Evolutionary conservation across 2,797 vertebrate genomes (phyloP), one percentile per base, ranked within the genome.

Genomic region (Acropternis orthonyx): DNA sequence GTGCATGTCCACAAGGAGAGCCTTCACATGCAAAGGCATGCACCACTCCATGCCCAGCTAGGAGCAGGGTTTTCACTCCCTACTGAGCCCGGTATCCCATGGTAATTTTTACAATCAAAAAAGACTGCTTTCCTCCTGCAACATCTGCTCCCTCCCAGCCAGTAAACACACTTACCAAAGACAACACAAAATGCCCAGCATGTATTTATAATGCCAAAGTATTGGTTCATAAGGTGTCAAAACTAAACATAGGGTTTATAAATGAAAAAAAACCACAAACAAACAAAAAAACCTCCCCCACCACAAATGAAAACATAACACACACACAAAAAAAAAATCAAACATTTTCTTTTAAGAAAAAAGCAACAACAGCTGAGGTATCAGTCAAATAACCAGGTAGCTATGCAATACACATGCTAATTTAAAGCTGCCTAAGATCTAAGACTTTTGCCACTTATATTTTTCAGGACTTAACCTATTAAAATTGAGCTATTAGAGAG

Each of bases 1-100:
- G 0, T 1, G 16, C 1, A 0, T 2, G 0, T 4, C 41, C 1
- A 0, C 0, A 1, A 37, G 26, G n/a, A 73, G 46, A 89, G 15
- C 21, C 30, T 56, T 62, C 48, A 22, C 19, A 41, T 30, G 32
- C 52, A 67, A 48, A 84, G 34, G 19, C 7, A 43, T 23, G 27
- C 43, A n/a, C 22, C 32, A 46, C 28, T 41, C 54, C 34, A 46
- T 8, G 37, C 11, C 12, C 37, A 80, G 52, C 37, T 0, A 83
- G 52, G 11, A 59, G n/a, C 1, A 17, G 36, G 39, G 44, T 21
- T 85, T 76, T 55, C 32, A 36, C 23, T 62, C 48, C 44, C 36
- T 58, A 2, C 12, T 14, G 48, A 85, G n/a, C 39, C 56, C 37
- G 56, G 37, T 28, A 39, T 9, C 24, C 44, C 63, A 17, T 15